Evolutionary conservation across 2,797 vertebrate genomes (phyloP).

Genomic region (Falco concolor): DNA sequence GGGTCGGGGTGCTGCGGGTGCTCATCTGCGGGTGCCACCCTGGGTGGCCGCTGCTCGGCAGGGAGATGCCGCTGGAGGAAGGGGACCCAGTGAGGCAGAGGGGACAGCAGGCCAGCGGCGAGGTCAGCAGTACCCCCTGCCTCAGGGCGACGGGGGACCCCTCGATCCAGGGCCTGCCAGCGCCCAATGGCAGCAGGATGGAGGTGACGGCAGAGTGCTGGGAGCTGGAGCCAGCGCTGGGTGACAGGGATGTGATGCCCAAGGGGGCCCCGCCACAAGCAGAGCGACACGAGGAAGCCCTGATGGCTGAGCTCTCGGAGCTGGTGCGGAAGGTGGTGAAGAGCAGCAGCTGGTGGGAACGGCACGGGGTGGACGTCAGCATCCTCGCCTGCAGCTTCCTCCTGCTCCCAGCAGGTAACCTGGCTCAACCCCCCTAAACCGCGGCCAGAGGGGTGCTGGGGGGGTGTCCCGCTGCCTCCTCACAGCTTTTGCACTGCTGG

Average conservation of each 20-base stretch:
- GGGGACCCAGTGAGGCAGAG: neutral
- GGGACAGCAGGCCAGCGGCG: neutral
- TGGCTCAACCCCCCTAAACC: neutral
- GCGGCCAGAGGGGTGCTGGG: fast-evolving
- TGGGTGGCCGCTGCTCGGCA: neutral
- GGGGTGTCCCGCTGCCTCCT: neutral
- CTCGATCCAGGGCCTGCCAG: fast-evolving
- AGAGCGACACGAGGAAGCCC: constrained; percentile 60
- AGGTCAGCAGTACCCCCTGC: neutral
- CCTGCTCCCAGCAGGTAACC: constrained; percentile 80
- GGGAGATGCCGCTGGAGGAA: neutral
- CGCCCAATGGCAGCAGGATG: neutral
- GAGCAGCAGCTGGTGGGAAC: constrained; percentile 93
- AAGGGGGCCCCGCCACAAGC: neutral
- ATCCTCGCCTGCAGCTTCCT: constrained; percentile 81
- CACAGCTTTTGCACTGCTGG: fast-evolving
- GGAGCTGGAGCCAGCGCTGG: neutral
- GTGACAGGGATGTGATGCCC: neutral
- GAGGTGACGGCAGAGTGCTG: neutral
- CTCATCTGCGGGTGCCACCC: neutral
- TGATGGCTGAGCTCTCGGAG: constrained; percentile 84
- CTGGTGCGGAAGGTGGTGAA: constrained; percentile 81
- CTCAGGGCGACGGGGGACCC: neutral
- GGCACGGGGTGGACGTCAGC: constrained; percentile 83
- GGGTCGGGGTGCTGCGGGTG: neutral